Conservation (phyloP, 2,113 vertebrate species). For the Dinomys branickii region DNA sequence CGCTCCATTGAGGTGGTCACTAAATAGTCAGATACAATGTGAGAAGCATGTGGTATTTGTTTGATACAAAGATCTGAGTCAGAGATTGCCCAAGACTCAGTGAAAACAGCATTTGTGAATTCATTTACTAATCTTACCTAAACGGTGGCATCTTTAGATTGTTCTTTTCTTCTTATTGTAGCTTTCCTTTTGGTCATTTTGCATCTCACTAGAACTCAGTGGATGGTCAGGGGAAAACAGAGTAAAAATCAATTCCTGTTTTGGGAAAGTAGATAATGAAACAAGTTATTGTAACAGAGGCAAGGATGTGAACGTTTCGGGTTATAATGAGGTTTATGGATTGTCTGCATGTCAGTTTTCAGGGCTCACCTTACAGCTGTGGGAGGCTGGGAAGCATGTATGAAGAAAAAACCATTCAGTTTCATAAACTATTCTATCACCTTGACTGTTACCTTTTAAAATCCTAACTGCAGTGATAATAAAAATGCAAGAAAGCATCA, state of each 20-base stretch:
- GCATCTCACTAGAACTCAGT: conserved; percentile 15
- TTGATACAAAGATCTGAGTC: conserved; percentile 48
- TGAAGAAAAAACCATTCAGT: not conserved
- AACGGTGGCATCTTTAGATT: not conserved
- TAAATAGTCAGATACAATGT: conserved; percentile 48
- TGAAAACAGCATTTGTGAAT: conserved; percentile 39
- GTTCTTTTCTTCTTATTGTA: not conserved
- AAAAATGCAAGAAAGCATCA: not conserved
- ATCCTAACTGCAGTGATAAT: conserved; percentile 1
- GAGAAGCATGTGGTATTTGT: conserved; percentile 52
- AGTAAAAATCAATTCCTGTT: conserved; percentile 52
- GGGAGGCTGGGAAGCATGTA: not conserved
- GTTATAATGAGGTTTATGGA: not conserved
- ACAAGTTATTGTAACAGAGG: not conserved
- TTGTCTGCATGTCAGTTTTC: not conserved
- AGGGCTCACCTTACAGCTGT: not conserved
- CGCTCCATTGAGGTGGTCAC: conserved; percentile 57
- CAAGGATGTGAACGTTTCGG: not conserved
- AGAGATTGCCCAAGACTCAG: not conserved
- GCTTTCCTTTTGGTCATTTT: conserved; percentile 40
- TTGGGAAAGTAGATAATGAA: conserved; percentile 32
- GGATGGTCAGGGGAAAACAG: not conserved
- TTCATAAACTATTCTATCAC: not conserved
- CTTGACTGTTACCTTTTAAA: not conserved
- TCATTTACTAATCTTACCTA: conserved; percentile 4